Evolutionary conservation across 2,113 vertebrate genomes (phyloP), one percentile per base, ranked within the genome.

Genomic region (Proterorhinus semilunaris): DNA sequence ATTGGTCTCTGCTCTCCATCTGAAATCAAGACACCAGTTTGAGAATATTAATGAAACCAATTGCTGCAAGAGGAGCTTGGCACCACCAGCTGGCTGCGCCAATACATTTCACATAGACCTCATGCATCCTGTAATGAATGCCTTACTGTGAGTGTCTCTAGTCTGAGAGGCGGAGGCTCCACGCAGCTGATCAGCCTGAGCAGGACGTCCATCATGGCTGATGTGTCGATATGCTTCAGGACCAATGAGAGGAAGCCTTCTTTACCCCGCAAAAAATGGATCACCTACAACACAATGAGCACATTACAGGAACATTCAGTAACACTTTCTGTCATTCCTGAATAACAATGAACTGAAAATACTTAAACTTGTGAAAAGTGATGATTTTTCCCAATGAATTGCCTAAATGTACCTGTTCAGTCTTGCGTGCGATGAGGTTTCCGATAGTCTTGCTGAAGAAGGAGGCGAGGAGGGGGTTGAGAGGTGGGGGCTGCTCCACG

Each of bases 391-490:
- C 27, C 27, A 36, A 3, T 36, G 27, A 36, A 36, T 36, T 36
- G 27, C 27, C 27, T 36, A 5, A 36, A 36, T 48, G 21, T 80
- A 99, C 97, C 95, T 99, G 97, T 21, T 98, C 96, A 0, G 97
- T 96, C 90, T 98, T 99, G 10, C 97, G 93, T 46, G 96, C 94
- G 49, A 99, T 97, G 83, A 99, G 95, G 80, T 95, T 96, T 70
- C 97, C 96, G 42, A 98, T 95, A 64, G 96, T 97, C 91, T 98
- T 99, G 93, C 97, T 99, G 86, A 98, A 98, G 91, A 99, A 99
- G 71, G 96, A 98, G 75, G 97, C 96, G 12, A 99, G 95, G 81
- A 99, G 91, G 36, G 97, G 97, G 81, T 99, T 99, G 68, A 99
- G 88, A 0, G 97, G 96, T 0, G 96, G 95, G 59, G 96, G 95